These are phyloP conservation scores for Chelonoidis abingdonii DNA, from an alignment of 2,113 vertebrate genomes.

Conservation along the genomic window DNA sequence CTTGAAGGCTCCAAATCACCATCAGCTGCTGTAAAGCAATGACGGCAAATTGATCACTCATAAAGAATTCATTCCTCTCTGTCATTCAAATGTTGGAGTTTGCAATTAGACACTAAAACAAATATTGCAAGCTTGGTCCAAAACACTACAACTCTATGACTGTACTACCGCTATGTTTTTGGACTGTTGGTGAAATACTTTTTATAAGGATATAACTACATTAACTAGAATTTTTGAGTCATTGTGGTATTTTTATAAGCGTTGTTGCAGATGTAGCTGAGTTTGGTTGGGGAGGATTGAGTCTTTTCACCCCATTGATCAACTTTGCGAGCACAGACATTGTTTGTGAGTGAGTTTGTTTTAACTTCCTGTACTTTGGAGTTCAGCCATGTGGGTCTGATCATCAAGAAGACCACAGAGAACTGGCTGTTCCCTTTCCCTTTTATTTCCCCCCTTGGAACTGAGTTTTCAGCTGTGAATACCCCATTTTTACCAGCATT, in stretches of 20 bases:
- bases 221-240: accelerated
- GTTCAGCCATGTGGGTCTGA: neutral
- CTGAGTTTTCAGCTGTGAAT: neutral
- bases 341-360: neutral
- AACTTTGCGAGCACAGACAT: neutral
- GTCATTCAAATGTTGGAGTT: neutral
- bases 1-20: neutral
- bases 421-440: neutral
- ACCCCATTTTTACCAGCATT: neutral
- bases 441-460: neutral
- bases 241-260: neutral
- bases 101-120: neutral
- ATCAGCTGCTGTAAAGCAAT: neutral
- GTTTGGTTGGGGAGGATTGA: neutral
- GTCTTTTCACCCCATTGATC: neutral
- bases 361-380: neutral
- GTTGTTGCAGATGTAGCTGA: neutral
- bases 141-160: neutral
- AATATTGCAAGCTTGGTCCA: neutral
- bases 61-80: neutral
- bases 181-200: neutral
- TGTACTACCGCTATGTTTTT: neutral
- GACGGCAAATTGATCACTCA: neutral
- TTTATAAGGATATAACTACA: slow-evolving; percentile 5
- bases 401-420: neutral